These are phyloP conservation scores for Brachycybe producta DNA, from an alignment of 2,888 invertebrate genomes.

Conservation along the genomic window DNA sequence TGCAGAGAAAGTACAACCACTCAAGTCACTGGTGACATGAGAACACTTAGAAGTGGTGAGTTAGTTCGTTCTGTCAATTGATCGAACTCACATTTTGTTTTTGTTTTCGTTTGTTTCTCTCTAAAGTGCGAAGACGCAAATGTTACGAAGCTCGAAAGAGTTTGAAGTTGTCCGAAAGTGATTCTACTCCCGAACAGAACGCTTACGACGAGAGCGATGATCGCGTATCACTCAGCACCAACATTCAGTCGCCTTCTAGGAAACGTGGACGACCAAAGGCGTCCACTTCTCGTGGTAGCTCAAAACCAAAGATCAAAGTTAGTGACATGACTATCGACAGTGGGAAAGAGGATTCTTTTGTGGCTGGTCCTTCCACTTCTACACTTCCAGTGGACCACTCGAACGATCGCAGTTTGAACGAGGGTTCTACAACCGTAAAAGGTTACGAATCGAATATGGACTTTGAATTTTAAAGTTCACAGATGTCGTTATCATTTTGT, in stretches of 20 bases:
- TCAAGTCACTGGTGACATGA: constrained; percentile 8
- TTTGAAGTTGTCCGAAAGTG: background rate
- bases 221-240: background rate
- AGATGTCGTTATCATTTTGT: background rate
- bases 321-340: no score
- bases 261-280: no score
- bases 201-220: background rate
- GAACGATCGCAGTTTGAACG: no score
- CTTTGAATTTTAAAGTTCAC: no score
- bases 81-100: background rate
- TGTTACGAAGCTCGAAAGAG: constrained; percentile 8
- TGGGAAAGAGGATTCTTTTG: no score
- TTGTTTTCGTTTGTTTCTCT: background rate
- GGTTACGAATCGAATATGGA: no score
- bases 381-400: no score
- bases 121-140: constrained; percentile 7
- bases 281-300: no score
- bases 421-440: no score
- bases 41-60: constrained; percentile 10
- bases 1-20: background rate
- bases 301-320: no score
- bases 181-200: background rate
- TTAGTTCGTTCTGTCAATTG: background rate
- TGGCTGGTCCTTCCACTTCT: no score
- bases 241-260: no score